A percentile compares a stretch with the other conserved stretches of the same genome.
phyloP scores from a whole-genome alignment of 2,113 vertebrate genomes.

The Thamnophis sirtalis region DNA sequence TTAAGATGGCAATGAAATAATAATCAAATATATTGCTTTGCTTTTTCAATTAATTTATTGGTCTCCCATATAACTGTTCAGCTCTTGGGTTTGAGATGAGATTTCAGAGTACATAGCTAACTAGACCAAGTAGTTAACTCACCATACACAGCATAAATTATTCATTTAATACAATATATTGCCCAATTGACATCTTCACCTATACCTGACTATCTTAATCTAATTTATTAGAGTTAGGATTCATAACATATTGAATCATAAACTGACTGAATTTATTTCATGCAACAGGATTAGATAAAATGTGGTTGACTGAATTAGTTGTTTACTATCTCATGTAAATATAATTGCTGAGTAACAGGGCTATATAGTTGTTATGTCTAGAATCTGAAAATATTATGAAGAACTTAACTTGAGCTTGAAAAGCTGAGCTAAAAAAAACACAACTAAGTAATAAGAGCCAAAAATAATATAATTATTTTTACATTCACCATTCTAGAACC shows the following conservation, averaged over 20 bases:
- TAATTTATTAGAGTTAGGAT: background rate
- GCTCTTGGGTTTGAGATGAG: background rate
- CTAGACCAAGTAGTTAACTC: background rate
- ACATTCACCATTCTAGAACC: background rate
- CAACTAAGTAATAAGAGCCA: background rate
- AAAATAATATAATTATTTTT: background rate
- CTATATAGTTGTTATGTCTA: background rate
- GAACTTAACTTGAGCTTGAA: background rate
- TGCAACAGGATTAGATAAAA: background rate
- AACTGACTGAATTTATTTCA: background rate
- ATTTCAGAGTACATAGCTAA: background rate
- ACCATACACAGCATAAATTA: background rate
- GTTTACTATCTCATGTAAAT: background rate
- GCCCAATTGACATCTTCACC: background rate
- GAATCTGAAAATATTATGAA: background rate
- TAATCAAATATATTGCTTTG: background rate
- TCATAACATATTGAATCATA: background rate
- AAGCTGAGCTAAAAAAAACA: background rate
- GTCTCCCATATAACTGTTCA: background rate
- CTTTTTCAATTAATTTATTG: background rate
- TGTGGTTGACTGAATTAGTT: background rate
- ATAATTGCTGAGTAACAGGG: background rate
- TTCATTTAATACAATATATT: background rate
- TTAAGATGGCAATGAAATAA: background rate
- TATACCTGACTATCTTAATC: background rate